These are phyloP conservation scores for Spheniscus mendiculus DNA, from an alignment of 2,113 vertebrate species.

Conservation along the genomic window DNA sequence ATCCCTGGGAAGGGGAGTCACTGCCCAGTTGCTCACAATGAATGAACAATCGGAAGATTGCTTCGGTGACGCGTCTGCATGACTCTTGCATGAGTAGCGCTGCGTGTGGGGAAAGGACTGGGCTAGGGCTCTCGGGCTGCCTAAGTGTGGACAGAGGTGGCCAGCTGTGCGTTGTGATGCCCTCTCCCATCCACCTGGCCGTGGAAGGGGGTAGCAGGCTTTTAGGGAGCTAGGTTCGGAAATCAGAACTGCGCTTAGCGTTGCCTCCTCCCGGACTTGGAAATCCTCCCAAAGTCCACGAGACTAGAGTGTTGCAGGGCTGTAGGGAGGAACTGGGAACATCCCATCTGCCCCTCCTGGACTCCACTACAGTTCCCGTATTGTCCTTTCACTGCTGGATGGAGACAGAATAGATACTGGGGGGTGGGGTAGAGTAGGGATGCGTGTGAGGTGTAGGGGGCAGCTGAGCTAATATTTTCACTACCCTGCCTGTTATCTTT, in stretches of 20 bases:
- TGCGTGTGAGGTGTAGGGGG: background rate
- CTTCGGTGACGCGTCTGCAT: slow-evolving; percentile 2
- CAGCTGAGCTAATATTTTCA: slow-evolving; percentile 60
- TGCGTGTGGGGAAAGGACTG: background rate
- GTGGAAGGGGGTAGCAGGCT: background rate
- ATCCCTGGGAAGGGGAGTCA: background rate
- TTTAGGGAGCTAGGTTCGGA: background rate
- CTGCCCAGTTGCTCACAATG: slow-evolving; percentile 11
- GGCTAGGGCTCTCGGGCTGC: background rate
- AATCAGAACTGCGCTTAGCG: background rate
- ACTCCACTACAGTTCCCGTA: background rate
- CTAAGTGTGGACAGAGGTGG: background rate
- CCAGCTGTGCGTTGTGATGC: rapidly evolving
- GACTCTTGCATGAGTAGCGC: slow-evolving; percentile 16
- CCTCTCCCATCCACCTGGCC: background rate
- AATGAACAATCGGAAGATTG: background rate
- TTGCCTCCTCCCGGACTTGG: background rate
- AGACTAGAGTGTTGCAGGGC: background rate
- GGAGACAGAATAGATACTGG: background rate
- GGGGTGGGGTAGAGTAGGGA: background rate
- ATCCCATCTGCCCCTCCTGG: background rate
- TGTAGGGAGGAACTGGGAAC: background rate
- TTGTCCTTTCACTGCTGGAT: slow-evolving; percentile 5
- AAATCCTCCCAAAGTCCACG: background rate
- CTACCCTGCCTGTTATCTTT: background rate